Evolutionary conservation across 2,797 vertebrate genomes (phyloP), one percentile per base, ranked within the genome.

Genomic region (Eospalax fontanierii): DNA sequence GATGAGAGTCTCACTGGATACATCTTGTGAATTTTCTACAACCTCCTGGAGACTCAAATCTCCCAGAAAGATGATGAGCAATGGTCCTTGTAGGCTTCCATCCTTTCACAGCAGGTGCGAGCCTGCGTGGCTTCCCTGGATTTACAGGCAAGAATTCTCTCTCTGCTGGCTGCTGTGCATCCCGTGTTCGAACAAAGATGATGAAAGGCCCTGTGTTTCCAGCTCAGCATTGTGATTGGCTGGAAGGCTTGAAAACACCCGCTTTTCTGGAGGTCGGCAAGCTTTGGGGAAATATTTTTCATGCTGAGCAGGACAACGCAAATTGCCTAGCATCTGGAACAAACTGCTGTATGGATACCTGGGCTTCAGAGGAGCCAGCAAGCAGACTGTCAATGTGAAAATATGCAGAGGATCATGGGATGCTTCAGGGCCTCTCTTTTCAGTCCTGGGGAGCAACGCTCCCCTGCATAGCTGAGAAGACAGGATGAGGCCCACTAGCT

Each of bases 241-340:
- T 91, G 74, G 76, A 84, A 61, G 91, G 54, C 74, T 96, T 84
- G 95, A 87, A 96, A 93, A 91, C 38, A 24, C 21, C 75, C 14
- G 18, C 50, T 87, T 87, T 93, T 90, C 89, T 66, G 86, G 93
- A 73, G 70, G 92, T 94, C 6, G 18, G 71, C 90, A 91, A 96
- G 89, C 93, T 30, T 14, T 22, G 54, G 89, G 81, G 87, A 95
- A 82, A 91, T 95, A 92, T 82, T 96, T 94, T 91, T 96, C 93
- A 90, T 93, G 87, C 70, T 71, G 92, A 96, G 84, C 87, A 91
- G 92, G 81, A 74, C 43, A 82, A 82, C 3, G 26, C 68, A 95
- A 89, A 97, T 96, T 89, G 54, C 73, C 54, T 18, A 38, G 93
- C 92, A 89, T 95, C 92, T 96, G 95, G 93, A 93, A 93, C 87